Evolutionary conservation across 2,113 vertebrate genomes (phyloP).

Genomic region (Nothoprocta perdicaria): DNA sequence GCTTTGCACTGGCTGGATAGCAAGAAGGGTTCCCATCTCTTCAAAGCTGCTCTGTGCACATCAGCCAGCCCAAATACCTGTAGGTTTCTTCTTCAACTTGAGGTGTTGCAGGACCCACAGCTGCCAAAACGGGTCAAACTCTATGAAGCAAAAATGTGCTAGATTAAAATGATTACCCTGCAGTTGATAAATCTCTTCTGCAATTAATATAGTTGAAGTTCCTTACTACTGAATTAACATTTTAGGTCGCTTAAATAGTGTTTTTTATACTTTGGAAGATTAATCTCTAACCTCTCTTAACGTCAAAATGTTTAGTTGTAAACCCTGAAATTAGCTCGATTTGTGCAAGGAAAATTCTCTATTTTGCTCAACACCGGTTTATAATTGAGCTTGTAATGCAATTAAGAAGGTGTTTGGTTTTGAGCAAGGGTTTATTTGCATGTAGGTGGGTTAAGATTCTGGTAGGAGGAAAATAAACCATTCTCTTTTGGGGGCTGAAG

Average conservation of each 20-base stretch:
- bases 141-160: neutral
- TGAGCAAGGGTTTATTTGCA: neutral
- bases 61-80: neutral
- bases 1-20: slow-evolving; percentile 19
- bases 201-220: neutral
- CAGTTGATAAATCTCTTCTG: neutral
- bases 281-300: neutral
- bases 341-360: neutral
- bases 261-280: neutral
- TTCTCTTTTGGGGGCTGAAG: neutral
- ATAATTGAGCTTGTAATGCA: neutral
- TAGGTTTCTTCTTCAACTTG: neutral
- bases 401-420: neutral
- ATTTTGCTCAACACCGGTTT: neutral
- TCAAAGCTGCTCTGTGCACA: neutral
- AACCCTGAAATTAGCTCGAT: neutral
- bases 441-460: neutral
- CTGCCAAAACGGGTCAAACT: neutral
- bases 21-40: neutral
- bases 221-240: neutral
- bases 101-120: neutral
- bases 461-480: neutral
- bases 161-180: neutral
- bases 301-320: neutral
- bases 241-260: neutral